Conservation (phyloP, 1,140 invertebrate species). For the Ips typographus region DNA sequence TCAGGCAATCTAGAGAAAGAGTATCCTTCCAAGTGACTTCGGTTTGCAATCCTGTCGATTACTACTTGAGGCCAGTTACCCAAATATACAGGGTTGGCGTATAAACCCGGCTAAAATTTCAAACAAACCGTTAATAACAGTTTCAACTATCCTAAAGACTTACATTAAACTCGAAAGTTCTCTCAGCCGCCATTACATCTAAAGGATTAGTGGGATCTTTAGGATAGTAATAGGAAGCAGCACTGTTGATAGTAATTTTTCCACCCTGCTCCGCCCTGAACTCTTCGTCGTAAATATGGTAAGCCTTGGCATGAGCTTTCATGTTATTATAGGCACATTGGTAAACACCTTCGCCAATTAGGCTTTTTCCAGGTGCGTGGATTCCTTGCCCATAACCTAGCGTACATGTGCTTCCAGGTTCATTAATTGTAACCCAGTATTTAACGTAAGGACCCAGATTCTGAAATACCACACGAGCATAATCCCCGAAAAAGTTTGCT, state of each 20-base stretch:
- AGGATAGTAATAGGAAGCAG: slow-evolving; percentile 24
- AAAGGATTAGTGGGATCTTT: slow-evolving; percentile 6
- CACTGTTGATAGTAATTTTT: slow-evolving; percentile 52
- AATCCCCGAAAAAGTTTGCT: slow-evolving; percentile 41
- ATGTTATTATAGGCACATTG: slow-evolving; percentile 42
- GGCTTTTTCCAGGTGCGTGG: slow-evolving; percentile 55
- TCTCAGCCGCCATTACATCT: slow-evolving; percentile 29
- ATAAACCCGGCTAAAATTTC: slow-evolving; percentile 58
- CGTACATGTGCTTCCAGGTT: slow-evolving; percentile 46
- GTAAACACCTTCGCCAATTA: slow-evolving; percentile 42
- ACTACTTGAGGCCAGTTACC: slow-evolving; percentile 18
- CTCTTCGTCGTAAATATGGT: slow-evolving; percentile 41
- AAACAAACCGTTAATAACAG: neutral
- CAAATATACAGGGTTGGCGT: slow-evolving; percentile 34
- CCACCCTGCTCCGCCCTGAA: slow-evolving; percentile 39
- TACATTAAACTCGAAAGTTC: slow-evolving; percentile 32
- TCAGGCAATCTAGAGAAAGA: slow-evolving; percentile 11
- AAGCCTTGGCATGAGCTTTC: slow-evolving; percentile 44
- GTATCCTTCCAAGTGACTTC: slow-evolving; percentile 16
- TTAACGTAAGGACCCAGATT: slow-evolving; percentile 37
- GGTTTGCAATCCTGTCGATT: slow-evolving; percentile 8
- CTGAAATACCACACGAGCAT: slow-evolving; percentile 47
- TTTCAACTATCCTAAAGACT: slow-evolving; percentile 41
- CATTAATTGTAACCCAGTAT: slow-evolving; percentile 53
- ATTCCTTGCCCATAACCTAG: slow-evolving; percentile 16